phyloP scores from a whole-genome alignment of 1,140 invertebrate species.

The Cylas formicarius region DNA sequence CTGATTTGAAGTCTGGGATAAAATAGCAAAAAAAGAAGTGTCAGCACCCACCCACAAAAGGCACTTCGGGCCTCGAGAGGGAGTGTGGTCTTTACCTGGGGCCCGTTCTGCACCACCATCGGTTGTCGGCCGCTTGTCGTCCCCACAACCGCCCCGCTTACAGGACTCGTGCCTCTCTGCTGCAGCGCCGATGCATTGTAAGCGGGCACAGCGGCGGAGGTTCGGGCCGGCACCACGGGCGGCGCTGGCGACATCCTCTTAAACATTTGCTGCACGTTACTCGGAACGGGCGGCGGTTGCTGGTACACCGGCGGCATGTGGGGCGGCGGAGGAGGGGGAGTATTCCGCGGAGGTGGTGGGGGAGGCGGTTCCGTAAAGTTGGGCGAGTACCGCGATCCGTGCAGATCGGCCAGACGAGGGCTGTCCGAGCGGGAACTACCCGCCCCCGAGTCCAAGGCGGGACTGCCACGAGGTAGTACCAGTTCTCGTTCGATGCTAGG shows the following conservation, averaged over 20 bases:
- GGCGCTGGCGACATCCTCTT: conserved; percentile 79
- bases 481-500: conserved; percentile 78
- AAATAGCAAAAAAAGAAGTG: too few relatives aligned
- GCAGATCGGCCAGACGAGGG: conserved; percentile 55
- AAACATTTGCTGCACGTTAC: conserved; percentile 71
- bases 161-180: conserved; percentile 61
- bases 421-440: conserved; percentile 84
- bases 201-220: conserved; percentile 47
- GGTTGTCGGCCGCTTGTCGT: conserved; percentile 49
- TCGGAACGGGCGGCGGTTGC: conserved; percentile 51
- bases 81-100: too few relatives aligned
- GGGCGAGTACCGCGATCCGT: conserved; percentile 52
- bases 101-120: conserved; percentile 74
- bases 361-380: conserved; percentile 57
- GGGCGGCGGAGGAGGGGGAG: conserved; percentile 62
- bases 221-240: conserved; percentile 50
- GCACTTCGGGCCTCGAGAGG: too few relatives aligned
- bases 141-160: conserved; percentile 33
- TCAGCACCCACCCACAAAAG: too few relatives aligned
- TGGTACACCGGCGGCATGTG: conserved; percentile 34
- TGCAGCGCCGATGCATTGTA: conserved; percentile 44
- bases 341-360: conserved; percentile 56
- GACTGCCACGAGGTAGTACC: conserved; percentile 69
- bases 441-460: conserved; percentile 77
- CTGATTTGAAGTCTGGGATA: too few relatives aligned